Evolutionary conservation across 2,113 vertebrate genomes (phyloP).

Genomic region (Callipepla squamata): DNA sequence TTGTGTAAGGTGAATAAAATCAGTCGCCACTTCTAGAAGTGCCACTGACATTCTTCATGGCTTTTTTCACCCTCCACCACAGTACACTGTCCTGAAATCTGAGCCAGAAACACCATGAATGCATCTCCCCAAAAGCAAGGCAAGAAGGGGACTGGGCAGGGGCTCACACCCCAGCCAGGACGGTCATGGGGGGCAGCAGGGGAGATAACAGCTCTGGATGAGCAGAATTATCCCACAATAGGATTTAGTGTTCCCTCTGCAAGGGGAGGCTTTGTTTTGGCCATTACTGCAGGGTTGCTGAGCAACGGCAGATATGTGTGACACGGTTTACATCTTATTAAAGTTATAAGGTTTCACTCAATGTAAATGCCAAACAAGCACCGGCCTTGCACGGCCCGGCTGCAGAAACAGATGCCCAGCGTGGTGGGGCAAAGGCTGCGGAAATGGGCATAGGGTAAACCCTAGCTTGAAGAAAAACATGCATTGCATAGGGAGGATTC

Average conservation of each 20-base stretch:
- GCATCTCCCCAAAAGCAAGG: neutral
- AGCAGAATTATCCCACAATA: conserved; percentile 63
- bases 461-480: neutral
- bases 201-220: conserved; percentile 10
- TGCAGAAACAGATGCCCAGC: neutral
- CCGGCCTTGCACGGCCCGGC: neutral
- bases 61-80: neutral
- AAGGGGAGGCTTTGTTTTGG: conserved; percentile 50
- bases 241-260: conserved; percentile 58
- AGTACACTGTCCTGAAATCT: neutral
- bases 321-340: conserved; percentile 70
- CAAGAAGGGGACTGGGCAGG: neutral
- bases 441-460: neutral
- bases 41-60: neutral
- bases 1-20: neutral
- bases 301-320: conserved; percentile 47
- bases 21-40: neutral
- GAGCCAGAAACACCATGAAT: neutral
- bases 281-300: conserved; percentile 57
- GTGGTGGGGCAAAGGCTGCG: neutral
- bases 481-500: neutral
- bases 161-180: neutral
- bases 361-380: conserved; percentile 58
- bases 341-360: conserved; percentile 68
- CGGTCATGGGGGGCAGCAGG: neutral